Evolutionary conservation across 2,888 invertebrate species (phyloP).

Genomic region (Halictus ligatus): DNA sequence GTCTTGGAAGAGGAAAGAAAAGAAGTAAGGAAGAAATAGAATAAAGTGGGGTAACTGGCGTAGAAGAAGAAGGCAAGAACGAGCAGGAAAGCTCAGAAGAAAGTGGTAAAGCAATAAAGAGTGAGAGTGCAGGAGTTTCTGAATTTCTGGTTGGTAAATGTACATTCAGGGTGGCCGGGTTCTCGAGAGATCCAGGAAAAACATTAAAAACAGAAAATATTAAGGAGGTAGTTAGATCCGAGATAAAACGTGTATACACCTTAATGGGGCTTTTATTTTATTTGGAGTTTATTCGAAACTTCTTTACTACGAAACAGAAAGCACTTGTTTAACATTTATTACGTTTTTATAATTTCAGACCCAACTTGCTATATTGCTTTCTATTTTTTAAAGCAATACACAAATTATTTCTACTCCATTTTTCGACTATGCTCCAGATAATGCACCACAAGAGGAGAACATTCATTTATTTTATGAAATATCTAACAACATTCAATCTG

Average conservation of each 20-base stretch:
- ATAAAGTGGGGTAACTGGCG: background rate
- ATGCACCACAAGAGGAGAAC: too few species aligned
- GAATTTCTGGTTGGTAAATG: background rate
- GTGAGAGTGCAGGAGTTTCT: background rate
- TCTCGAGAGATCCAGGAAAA: background rate
- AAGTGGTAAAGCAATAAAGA: conserved; percentile 2
- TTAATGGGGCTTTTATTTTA: background rate
- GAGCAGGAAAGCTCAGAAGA: background rate
- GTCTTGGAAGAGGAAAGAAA: background rate
- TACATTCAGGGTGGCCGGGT: background rate
- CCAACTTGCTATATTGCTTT: too few species aligned
- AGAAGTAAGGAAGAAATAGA: background rate
- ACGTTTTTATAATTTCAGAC: background rate
- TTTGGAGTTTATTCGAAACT: background rate
- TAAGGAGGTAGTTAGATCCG: background rate
- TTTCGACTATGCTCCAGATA: too few species aligned
- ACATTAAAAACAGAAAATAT: background rate
- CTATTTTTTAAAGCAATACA: too few species aligned
- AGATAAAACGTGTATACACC: background rate
- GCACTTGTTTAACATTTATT: background rate
- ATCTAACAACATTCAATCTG: too few species aligned
- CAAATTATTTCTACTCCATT: too few species aligned
- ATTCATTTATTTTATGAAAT: too few species aligned
- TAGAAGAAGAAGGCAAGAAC: background rate
- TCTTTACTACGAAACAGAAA: background rate